Evolutionary conservation across 2,888 invertebrate species (phyloP).

Genomic region (Yponomeuta sedellus): DNA sequence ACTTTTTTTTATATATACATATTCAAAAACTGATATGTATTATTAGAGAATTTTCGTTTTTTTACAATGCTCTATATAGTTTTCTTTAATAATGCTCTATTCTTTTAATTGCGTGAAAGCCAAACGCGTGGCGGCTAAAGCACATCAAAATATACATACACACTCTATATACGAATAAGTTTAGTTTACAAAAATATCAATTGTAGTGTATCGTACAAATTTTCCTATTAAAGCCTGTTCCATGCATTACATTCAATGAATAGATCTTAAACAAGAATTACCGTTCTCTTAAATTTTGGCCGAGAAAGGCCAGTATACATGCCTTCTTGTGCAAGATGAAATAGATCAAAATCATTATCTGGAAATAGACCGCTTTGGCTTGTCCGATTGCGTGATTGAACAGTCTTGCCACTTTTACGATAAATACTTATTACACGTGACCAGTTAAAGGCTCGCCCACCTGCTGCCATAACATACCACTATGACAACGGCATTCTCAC

Average conservation of each 20-base stretch:
- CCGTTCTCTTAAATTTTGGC: too few relatives aligned
- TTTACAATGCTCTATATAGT: background rate
- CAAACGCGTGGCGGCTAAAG: slow-evolving; percentile 26
- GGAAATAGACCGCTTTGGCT: too few relatives aligned
- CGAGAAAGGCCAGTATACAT: too few relatives aligned
- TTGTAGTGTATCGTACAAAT: slow-evolving; percentile 28
- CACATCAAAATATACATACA: slow-evolving; percentile 39
- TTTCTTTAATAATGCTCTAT: background rate
- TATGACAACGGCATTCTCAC: too few relatives aligned
- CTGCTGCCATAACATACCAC: too few relatives aligned
- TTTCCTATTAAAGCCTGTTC: slow-evolving; percentile 48
- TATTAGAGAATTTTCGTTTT: background rate
- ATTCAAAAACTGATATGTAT: background rate
- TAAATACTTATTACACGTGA: too few relatives aligned
- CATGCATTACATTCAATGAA: slow-evolving; percentile 21
- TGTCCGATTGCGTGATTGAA: too few relatives aligned
- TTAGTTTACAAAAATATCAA: slow-evolving; percentile 12
- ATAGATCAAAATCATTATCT: too few relatives aligned
- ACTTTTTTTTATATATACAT: too few relatives aligned
- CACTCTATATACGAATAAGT: slow-evolving; percentile 23
- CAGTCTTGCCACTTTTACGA: too few relatives aligned
- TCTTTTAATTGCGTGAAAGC: background rate
- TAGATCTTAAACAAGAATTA: background rate
- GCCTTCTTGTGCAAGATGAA: too few relatives aligned
- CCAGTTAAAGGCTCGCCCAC: too few relatives aligned